Evolutionary conservation across 2,113 vertebrate species (phyloP).

Genomic region (Asarcornis scutulata): DNA sequence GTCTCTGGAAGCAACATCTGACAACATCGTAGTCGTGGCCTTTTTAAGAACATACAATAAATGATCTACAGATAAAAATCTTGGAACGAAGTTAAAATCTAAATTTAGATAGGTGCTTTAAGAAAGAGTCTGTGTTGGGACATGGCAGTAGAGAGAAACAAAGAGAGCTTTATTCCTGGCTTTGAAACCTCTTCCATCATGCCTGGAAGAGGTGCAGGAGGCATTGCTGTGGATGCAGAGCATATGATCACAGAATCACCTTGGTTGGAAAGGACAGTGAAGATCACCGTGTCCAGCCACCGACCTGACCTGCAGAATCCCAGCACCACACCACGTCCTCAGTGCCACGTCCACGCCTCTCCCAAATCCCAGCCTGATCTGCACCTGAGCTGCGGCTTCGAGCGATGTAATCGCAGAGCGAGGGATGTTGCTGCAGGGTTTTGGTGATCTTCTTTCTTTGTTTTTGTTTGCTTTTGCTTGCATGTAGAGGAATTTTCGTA

Average conservation of each 20-base stretch:
- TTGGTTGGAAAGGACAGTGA: neutral
- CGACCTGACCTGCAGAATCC: neutral
- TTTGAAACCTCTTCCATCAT: neutral
- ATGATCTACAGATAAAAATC: neutral
- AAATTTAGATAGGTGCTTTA: neutral
- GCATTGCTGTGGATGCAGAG: neutral
- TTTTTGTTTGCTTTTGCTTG: neutral
- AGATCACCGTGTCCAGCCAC: neutral
- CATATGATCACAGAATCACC: neutral
- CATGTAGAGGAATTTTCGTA: neutral
- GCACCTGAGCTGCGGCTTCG: neutral
- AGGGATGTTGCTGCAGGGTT: neutral
- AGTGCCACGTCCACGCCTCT: neutral
- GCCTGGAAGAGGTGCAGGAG: neutral
- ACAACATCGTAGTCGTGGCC: accelerated
- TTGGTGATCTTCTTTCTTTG: neutral
- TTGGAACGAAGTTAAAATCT: neutral
- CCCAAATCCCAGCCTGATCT: neutral
- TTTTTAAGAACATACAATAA: neutral
- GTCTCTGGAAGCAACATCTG: neutral
- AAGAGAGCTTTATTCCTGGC: neutral
- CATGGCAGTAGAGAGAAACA: neutral
- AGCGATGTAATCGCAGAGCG: neutral
- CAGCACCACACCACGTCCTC: neutral
- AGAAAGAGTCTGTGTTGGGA: neutral